Conservation (phyloP, 1,140 invertebrate genomes). For the Brachionus koreanus region DNA sequence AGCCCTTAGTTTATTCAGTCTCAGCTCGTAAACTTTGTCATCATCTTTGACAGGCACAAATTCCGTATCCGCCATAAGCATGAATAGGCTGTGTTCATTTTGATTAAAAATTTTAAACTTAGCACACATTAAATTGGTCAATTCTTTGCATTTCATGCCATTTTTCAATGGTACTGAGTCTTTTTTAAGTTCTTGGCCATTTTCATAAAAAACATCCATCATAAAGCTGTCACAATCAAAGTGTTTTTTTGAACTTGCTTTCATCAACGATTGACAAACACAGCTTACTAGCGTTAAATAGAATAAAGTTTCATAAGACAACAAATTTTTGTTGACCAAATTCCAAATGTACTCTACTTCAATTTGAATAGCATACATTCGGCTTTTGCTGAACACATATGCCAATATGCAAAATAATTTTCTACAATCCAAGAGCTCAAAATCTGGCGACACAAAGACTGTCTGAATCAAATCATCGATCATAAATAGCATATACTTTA, state of each 20-base stretch:
- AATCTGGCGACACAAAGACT: not conserved
- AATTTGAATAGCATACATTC: constrained; percentile 23
- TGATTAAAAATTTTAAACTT: not conserved
- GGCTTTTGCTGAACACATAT: not conserved
- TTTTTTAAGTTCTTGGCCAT: not conserved
- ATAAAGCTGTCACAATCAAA: not conserved
- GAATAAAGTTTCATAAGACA: not conserved
- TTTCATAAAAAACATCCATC: not conserved
- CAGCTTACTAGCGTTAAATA: not conserved
- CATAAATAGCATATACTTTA: constrained; percentile 1
- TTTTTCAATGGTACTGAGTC: not conserved
- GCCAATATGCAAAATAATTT: not conserved
- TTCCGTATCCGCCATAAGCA: not conserved
- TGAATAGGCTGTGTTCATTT: not conserved
- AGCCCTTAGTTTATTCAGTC: not conserved
- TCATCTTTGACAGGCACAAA: not conserved
- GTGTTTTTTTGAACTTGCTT: not conserved
- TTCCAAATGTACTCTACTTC: constrained; percentile 25
- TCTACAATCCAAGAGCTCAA: not conserved
- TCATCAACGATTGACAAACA: not conserved
- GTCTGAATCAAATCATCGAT: not conserved
- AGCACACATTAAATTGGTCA: not conserved
- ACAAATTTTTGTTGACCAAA: not conserved
- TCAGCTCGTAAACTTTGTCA: not conserved
- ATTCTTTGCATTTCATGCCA: not conserved